A percentile compares a stretch with the other conserved stretches of the same genome.
Conservation (phyloP, 2,888 invertebrate genomes). For the Lepidocyrtoides sp. region DNA sequence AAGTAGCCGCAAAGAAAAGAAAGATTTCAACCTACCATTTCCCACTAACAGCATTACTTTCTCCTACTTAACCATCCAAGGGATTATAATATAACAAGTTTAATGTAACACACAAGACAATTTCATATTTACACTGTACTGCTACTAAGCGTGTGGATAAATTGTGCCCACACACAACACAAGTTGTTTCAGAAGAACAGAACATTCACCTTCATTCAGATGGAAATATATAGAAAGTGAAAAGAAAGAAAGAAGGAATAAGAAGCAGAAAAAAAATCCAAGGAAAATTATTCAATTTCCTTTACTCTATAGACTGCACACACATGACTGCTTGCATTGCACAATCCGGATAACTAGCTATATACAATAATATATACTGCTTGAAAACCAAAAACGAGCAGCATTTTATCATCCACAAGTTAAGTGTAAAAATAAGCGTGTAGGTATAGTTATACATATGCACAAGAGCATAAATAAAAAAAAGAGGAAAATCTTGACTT, state of each 20-base stretch:
- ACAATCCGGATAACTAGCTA: not conserved
- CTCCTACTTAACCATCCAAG: not conserved
- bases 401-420: too few species aligned
- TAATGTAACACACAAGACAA: not conserved
- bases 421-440: not conserved
- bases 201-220: not conserved
- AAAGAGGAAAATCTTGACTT: constrained; percentile 27
- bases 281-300: constrained; percentile 64
- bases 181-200: too few species aligned
- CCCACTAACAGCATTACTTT: not conserved
- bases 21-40: not conserved
- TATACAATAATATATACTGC: not conserved
- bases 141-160: too few species aligned
- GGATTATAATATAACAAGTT: not conserved
- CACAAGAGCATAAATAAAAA: not conserved
- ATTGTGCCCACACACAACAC: too few species aligned
- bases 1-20: not conserved
- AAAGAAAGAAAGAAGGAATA: not conserved
- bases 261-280: constrained; percentile 6
- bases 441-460: not conserved
- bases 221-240: not conserved
- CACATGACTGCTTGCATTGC: not conserved
- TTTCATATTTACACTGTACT: too few species aligned
- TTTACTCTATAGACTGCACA: not conserved
- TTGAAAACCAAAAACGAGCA: too few species aligned